Evolutionary conservation across 2,113 vertebrate species (phyloP).

Genomic region (Nematolebias whitei): DNA sequence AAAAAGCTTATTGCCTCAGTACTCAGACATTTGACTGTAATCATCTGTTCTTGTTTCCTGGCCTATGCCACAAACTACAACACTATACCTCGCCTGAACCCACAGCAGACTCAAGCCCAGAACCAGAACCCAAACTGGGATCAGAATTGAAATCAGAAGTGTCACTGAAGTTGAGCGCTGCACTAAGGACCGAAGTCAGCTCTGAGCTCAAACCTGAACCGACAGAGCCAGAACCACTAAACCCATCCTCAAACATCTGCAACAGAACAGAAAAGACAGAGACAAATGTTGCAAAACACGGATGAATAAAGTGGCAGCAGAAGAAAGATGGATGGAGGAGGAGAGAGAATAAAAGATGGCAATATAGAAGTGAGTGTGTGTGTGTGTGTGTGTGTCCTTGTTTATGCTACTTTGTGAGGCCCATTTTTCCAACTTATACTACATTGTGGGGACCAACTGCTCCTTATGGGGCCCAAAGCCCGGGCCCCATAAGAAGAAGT

Average conservation of each 20-base stretch:
- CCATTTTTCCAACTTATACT: too few relatives aligned
- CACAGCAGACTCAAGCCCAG: constrained; percentile 62
- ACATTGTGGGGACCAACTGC: too few relatives aligned
- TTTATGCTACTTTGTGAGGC: too few relatives aligned
- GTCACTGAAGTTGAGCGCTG: constrained; percentile 38
- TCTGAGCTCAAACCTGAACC: constrained; percentile 64
- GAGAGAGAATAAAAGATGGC: not conserved
- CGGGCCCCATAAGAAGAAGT: too few relatives aligned
- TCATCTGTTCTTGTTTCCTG: constrained; percentile 61
- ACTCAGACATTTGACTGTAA: constrained; percentile 42
- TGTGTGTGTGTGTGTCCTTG: too few relatives aligned
- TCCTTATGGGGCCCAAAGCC: too few relatives aligned
- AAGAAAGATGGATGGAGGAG: not conserved
- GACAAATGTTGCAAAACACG: constrained; percentile 4
- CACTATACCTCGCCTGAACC: constrained; percentile 71
- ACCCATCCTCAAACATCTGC: constrained; percentile 74
- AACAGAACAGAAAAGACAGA: constrained; percentile 50
- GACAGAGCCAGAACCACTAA: constrained; percentile 74
- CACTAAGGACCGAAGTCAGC: constrained; percentile 39
- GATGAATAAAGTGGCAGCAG: not conserved
- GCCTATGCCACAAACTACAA: constrained; percentile 49
- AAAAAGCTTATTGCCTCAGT: constrained; percentile 15
- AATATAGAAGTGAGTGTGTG: not conserved
- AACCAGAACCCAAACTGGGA: constrained; percentile 57
- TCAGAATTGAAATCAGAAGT: constrained; percentile 51